Evolutionary conservation across 2,888 invertebrate genomes (phyloP).

Genomic region (Acrobasis suavella): DNA sequence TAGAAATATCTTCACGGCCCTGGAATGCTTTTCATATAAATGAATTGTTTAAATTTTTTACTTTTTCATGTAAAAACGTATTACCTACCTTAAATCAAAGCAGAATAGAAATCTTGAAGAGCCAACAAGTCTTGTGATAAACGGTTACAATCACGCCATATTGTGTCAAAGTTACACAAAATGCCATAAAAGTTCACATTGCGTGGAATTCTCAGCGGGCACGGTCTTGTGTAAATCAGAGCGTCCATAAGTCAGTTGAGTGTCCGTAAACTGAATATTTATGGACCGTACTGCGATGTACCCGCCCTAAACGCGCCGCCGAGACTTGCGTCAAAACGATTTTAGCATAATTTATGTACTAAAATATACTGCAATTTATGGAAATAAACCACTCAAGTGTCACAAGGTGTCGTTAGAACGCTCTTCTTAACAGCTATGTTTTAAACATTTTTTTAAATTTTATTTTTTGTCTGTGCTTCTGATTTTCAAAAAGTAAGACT

Average conservation of each 20-base stretch:
- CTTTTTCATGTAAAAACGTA: too few species aligned
- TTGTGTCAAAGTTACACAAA: constrained; percentile 14
- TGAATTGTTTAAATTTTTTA: too few species aligned
- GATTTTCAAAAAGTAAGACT: background rate
- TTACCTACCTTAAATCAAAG: background rate
- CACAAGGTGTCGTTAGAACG: constrained; percentile 42
- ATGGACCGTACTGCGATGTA: constrained; percentile 49
- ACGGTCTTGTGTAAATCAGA: constrained; percentile 49
- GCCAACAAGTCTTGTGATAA: constrained; percentile 1
- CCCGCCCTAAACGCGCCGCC: constrained; percentile 50
- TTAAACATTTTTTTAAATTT: constrained; percentile 22
- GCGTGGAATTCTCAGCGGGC: constrained; percentile 20
- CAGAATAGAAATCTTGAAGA: background rate
- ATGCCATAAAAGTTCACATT: constrained; percentile 20
- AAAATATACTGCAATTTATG: constrained; percentile 57
- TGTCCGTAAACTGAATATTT: constrained; percentile 68
- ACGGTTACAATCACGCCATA: constrained; percentile 4
- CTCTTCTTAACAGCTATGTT: constrained; percentile 24
- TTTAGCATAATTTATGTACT: constrained; percentile 64
- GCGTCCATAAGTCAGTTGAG: constrained; percentile 54
- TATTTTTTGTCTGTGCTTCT: background rate
- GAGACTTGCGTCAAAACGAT: constrained; percentile 61
- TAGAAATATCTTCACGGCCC: too few species aligned
- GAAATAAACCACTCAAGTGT: constrained; percentile 45
- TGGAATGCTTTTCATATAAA: too few species aligned